Base-by-base conservation (phyloP, 1,140 invertebrate genomes). In the Lasaia peninsularis region DNA sequence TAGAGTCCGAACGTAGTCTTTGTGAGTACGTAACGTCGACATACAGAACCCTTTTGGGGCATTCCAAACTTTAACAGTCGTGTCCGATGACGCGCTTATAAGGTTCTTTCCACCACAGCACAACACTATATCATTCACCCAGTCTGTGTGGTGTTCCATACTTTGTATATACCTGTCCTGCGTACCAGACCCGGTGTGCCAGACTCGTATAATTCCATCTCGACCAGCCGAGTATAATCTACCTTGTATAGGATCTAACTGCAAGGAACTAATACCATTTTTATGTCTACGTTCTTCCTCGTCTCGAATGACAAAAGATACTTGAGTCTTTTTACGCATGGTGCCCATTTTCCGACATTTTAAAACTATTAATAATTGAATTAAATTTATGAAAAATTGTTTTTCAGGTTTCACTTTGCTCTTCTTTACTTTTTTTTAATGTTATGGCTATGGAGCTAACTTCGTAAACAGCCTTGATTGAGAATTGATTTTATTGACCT, bases 51-150 rank as follows among this genome's bases (percentile, higher is more conserved):
- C 98, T 92, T 99, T 99, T 63, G 98, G 97, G 11, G 98, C 97
- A 91, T 99, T 99, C 99, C 98, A 99, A 52, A 99, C 97, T 91
- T 99, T 99, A 0, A 99, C 98, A 33, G 98, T 99, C 35, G 98
- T 99, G 86, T 99, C 99, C 67, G 97, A 98, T 76, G 98, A 99
- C 2, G 98, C 98, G 56, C 98, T 99, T 80, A 99, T 99, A 67
- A 99, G 92, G 89, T 99, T 98, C 89, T 97, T 95, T 28, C 98
- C 98, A 68, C 95, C 95, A 89, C 98, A 99, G 82, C 98, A 99
- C 1, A 99, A 91, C 8, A 99, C 95, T 84, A 99, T 98, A 90
- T 99, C 98, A 90, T 99, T 99, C 10, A 99, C 98, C 98, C 98
- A 99, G 88, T 99, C 98, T 12, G 98, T 99, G 78, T 99, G 98